A percentile compares a stretch with the other conserved stretches of the same genome.
phyloP scores from a whole-genome alignment of 2,888 invertebrate species.

The Zaprionus lineosus region DNA sequence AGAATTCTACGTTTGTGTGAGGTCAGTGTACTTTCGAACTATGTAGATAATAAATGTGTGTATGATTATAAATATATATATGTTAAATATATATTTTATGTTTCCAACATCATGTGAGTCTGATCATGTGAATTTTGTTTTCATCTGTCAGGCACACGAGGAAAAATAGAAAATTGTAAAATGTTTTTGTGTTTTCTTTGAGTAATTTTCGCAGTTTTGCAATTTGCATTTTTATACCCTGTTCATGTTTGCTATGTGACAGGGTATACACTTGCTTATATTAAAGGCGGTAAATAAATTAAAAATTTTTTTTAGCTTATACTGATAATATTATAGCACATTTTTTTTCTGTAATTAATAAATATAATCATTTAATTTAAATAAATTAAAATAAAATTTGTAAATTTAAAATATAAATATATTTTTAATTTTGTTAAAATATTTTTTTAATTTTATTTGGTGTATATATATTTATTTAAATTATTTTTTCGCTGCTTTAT shows the following conservation, averaged over 20 bases:
- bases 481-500: not conserved
- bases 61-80: conserved; percentile 1
- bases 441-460: not conserved
- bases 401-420: not conserved
- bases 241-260: no score
- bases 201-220: not conserved
- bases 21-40: conserved; percentile 50
- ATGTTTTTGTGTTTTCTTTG: conserved; percentile 3
- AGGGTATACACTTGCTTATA: no score
- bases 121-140: conserved; percentile 7
- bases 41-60: no score
- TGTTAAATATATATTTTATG: not conserved
- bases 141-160: conserved; percentile 6
- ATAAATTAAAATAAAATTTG: no score
- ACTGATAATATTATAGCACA: no score
- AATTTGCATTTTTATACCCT: not conserved
- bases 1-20: conserved; percentile 29
- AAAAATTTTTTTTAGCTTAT: no score
- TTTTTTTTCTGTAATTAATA: no score
- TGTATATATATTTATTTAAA: no score
- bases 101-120: not conserved
- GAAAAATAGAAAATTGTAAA: no score
- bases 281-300: no score
- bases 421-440: not conserved
- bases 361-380: no score